Evolutionary conservation across 2,888 invertebrate species (phyloP).

Genomic region (Artemia sp.): DNA sequence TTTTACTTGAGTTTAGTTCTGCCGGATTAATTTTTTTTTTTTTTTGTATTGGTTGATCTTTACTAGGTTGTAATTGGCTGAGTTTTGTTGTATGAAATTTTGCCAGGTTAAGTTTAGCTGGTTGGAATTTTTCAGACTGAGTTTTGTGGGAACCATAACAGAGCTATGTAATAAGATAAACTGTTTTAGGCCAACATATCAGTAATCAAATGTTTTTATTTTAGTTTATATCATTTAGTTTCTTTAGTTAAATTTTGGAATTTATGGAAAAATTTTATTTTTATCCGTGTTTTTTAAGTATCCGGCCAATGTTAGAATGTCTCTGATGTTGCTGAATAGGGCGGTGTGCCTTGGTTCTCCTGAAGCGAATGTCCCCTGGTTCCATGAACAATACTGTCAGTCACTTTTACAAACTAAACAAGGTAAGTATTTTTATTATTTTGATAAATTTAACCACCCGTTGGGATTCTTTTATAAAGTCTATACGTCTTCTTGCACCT

Average conservation of each 20-base stretch:
- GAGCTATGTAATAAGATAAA: neutral
- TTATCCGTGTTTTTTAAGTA: constrained; percentile 25
- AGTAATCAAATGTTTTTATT: neutral
- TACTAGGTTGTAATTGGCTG: too few relatives aligned
- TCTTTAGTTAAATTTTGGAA: neutral
- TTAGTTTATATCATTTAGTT: too few relatives aligned
- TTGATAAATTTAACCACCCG: neutral
- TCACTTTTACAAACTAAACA: constrained; percentile 24
- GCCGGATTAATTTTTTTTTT: too few relatives aligned
- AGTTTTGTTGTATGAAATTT: too few relatives aligned
- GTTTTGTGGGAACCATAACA: too few relatives aligned
- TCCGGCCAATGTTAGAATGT: constrained; percentile 30
- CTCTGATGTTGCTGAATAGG: constrained; percentile 45
- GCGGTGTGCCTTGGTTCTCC: constrained; percentile 46
- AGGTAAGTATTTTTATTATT: neutral
- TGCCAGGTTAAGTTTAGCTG: too few relatives aligned
- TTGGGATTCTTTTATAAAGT: neutral
- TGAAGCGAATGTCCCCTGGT: constrained; percentile 46
- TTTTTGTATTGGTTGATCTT: too few relatives aligned
- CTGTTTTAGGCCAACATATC: neutral
- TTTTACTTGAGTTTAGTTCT: too few relatives aligned
- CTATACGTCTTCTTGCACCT: too few relatives aligned
- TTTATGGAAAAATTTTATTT: constrained; percentile 17
- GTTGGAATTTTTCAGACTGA: too few relatives aligned
- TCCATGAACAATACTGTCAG: constrained; percentile 44